These are phyloP conservation scores for Gadus chalcogrammus DNA, from an alignment of 2,113 vertebrate genomes.

Conservation along the genomic window DNA sequence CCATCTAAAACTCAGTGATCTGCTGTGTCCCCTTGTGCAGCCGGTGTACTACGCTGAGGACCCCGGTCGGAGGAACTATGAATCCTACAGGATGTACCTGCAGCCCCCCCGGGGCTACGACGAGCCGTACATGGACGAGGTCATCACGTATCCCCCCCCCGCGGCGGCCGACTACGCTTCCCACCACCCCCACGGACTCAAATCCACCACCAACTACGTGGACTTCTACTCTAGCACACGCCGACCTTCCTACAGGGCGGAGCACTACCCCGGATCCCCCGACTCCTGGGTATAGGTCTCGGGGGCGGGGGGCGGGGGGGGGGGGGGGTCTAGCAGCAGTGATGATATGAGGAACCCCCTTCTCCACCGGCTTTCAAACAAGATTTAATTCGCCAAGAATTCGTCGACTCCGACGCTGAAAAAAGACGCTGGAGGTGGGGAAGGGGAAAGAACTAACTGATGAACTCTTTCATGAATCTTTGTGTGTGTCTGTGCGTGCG, in stretches of 20 bases:
- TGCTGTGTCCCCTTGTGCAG: constrained; percentile 69
- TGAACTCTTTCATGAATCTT: constrained; percentile 56
- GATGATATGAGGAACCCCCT: background rate
- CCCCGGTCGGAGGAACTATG: constrained; percentile 84
- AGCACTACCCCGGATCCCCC: constrained; percentile 95
- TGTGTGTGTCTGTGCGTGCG: constrained; percentile 55
- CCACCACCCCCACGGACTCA: constrained; percentile 80
- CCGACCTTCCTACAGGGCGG: constrained; percentile 88
- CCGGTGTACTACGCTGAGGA: constrained; percentile 89
- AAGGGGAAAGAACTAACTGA: background rate
- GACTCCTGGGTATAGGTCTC: constrained; percentile 92
- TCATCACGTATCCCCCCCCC: constrained; percentile 86
- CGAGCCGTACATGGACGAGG: constrained; percentile 88
- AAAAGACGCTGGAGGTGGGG: too few relatives aligned
- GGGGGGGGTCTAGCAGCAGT: constrained; percentile 4
- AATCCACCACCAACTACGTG: constrained; percentile 91
- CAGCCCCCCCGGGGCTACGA: constrained; percentile 92
- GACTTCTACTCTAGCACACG: constrained; percentile 96
- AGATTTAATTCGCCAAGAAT: too few relatives aligned
- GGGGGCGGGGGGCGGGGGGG: background rate
- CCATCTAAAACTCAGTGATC: background rate
- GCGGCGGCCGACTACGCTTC: constrained; percentile 82
- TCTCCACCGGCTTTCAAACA: background rate
- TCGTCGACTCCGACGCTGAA: too few relatives aligned
- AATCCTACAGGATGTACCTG: constrained; percentile 89